Conservation (phyloP, 2,888 invertebrate genomes). For the Agonopterix alstromeriana region DNA sequence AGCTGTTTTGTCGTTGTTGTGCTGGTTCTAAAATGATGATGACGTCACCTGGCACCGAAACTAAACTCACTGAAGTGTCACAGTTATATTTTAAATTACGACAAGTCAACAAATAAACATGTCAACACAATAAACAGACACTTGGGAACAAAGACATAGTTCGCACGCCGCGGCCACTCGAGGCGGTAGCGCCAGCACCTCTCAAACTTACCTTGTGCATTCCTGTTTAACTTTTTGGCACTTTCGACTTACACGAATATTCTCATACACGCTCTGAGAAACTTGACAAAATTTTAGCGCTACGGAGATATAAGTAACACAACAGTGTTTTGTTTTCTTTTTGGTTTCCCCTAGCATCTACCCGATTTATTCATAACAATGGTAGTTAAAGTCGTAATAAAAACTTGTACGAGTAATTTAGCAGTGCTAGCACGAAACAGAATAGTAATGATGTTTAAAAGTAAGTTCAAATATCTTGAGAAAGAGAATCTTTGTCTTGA, state of each 20-base stretch:
- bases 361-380: too few species aligned
- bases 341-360: too few species aligned
- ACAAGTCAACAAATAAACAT: conserved; percentile 31
- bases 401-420: background rate
- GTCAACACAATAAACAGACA: conserved; percentile 29
- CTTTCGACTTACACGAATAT: conserved; percentile 24
- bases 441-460: conserved; percentile 5
- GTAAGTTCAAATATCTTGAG: conserved; percentile 13
- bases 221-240: conserved; percentile 31
- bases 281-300: conserved; percentile 1
- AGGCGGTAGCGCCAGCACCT: conserved; percentile 37
- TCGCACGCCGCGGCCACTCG: conserved; percentile 46
- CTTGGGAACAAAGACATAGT: conserved; percentile 46
- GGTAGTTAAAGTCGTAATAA: background rate
- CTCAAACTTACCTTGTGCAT: conserved; percentile 36
- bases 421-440: conserved; percentile 2
- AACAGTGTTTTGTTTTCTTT: background rate
- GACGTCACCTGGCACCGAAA: too few species aligned
- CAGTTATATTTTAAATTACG: background rate
- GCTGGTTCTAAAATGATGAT: too few species aligned
- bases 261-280: conserved; percentile 11
- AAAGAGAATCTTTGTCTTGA: conserved; percentile 16
- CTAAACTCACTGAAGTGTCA: too few species aligned
- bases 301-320: background rate
- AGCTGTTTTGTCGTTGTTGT: too few species aligned